Evolutionary conservation across 2,888 invertebrate genomes (phyloP), one percentile per base, ranked within the genome.

Genomic region (Drosophila tanythrix): DNA sequence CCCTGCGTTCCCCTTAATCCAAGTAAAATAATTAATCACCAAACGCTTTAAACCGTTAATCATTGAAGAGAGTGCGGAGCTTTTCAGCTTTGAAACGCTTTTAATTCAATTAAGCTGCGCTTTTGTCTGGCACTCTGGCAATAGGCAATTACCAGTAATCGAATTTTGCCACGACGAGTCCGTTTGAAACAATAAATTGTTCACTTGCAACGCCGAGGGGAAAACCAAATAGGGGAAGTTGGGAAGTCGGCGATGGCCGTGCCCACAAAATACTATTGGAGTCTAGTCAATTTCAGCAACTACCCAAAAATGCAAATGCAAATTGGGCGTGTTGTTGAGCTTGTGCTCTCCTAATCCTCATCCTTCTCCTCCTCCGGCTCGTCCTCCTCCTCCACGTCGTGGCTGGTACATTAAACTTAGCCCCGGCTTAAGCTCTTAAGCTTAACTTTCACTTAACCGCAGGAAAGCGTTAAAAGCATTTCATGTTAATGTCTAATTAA

Each of bases 111-210:
- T 88, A 88, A 76, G 74, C 74, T 74, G 70, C 79, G 81, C 81
- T 81, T 78, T 85, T 81, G 85, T 77, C 72, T 58, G 46, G 18
- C 35, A 33, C 36, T 43, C 53, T 62, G 59, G 67, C 61, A 82
- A 81, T 86, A 82, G 89, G 84, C 86, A 87, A 87, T 87, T 86
- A 87, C 84, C 75, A 74, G 81, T 86, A 87, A 87, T 87, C 86
- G 88, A 87, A 88, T 86, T 82, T 72, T 58, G 76, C 74, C 64
- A 76, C 69, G 68, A 59, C 58, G 72, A 82, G 82, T 82, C 81
- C 84, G 79, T 74, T 88, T 86, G 77, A 76, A 83, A 81, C 86
- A 88, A 88, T 87, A 86, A 86, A 87, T 83, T 82, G 76, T 73
- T 73, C 50, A 64, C 67, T 66, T 57, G 71, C 55, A 48, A 52